Evolutionary conservation across 1,140 invertebrate genomes (phyloP), one percentile per base, ranked within the genome.

Genomic region (Maniola jurtina): DNA sequence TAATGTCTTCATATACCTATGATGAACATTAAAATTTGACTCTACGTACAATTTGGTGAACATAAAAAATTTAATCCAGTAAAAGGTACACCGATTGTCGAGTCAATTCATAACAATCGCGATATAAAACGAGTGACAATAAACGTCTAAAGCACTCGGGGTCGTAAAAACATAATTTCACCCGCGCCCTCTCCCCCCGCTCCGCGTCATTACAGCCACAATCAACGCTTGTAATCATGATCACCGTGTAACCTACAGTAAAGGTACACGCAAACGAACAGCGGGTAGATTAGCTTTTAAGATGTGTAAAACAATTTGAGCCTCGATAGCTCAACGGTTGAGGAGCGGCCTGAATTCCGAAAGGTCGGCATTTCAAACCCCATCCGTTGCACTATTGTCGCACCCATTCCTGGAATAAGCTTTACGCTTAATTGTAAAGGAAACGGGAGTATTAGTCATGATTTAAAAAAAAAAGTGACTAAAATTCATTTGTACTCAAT

Each of bases 41-140:
- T 38, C 10, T 6, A 6, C 38, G 38, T 9, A 38, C 38, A n/a
- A 8, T 45, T 13, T 11, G 42, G 42, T 45, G 42, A n/a, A 45
- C 42, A 5, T 6, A 35, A 68, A 68, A 69, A 64, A 61, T 61
- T 13, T 69, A 69, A 69, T 69, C 67, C 62, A 40, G 58, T 69
- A 69, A 64, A 64, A 69, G 67, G 61, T 64, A 61, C 68, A 62
- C 33, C 54, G 54, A 69, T 69, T 72, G 61, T 54, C 45, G 59
- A 66, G 63, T 68, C 67, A 66, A 73, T 73, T 71, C 66, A 64
- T 72, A 72, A 64, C 64, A 64, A 73, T 70, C 61, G 59, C 68
- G 66, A 66, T 72, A 69, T 69, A 72, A 72, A 77, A 66, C 66
- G 61, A 76, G 75, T 68, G 70, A 76, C 72, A 80, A 80, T 77